These are phyloP conservation scores for Enoplosus armatus DNA, from an alignment of 2,797 vertebrate species.

Conservation along the genomic window DNA sequence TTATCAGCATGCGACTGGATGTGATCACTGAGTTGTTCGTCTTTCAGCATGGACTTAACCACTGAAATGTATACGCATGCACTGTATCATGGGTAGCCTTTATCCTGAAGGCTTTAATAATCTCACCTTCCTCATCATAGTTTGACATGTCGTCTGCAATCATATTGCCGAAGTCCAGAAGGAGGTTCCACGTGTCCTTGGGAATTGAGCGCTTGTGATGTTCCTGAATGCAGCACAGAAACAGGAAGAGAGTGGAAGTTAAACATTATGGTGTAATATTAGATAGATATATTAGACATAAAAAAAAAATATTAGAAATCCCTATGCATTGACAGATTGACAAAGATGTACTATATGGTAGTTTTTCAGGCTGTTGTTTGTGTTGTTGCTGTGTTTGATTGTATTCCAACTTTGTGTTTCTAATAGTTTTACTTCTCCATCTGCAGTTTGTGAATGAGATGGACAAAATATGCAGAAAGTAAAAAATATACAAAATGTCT, in stretches of 20 bases:
- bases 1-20: neutral
- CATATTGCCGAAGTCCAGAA: constrained; percentile 97
- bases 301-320: neutral
- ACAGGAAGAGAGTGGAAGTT: neutral
- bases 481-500: no score
- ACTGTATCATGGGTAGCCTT: neutral
- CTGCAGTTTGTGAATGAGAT: neutral
- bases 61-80: neutral
- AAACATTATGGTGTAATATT: neutral
- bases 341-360: neutral
- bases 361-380: neutral
- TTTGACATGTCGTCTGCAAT: constrained; percentile 99
- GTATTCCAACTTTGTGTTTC: neutral
- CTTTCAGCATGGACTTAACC: constrained; percentile 1
- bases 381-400: neutral
- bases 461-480: neutral
- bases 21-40: neutral
- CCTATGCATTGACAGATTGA: neutral
- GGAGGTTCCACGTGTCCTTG: constrained; percentile 98
- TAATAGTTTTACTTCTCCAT: neutral
- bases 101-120: constrained; percentile 1
- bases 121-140: constrained; percentile 97
- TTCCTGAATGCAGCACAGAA: constrained; percentile 83
- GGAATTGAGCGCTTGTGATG: constrained; percentile 98
- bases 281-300: neutral